Percentiles rank a stretch among this genome's conserved stretches.
phyloP scores from a whole-genome alignment of 2,797 vertebrate species.

The Rhinophrynus dorsalis region DNA sequence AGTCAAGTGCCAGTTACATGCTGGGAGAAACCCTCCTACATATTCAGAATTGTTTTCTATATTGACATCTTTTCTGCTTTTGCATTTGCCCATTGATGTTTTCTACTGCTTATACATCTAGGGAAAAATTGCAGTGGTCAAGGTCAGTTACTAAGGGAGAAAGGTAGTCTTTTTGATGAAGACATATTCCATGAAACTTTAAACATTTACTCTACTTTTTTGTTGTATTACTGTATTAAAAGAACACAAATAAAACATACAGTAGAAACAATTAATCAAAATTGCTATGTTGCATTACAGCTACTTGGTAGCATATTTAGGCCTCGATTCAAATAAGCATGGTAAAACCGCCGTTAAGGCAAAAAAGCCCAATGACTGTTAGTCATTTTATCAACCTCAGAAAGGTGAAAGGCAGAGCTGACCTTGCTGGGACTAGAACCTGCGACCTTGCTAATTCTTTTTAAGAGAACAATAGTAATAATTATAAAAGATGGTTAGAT shows the following conservation, averaged over 20 bases:
- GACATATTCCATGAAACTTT: constrained; percentile 10
- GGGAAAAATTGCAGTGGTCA: neutral
- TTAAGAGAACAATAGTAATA: too few species aligned
- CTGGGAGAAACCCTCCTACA: constrained; percentile 30
- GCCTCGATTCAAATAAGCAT: too few species aligned
- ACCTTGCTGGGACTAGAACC: too few species aligned
- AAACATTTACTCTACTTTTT: constrained; percentile 11
- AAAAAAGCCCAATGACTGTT: too few species aligned
- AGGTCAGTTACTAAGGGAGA: neutral
- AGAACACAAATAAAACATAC: neutral
- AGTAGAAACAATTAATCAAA: constrained; percentile 8
- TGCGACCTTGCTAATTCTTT: too few species aligned
- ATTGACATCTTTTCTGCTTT: constrained; percentile 15
- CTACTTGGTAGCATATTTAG: too few species aligned
- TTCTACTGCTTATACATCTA: neutral
- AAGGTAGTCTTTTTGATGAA: neutral
- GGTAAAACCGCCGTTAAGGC: too few species aligned
- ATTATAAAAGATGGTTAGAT: too few species aligned
- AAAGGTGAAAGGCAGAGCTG: too few species aligned
- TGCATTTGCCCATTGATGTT: constrained; percentile 9
- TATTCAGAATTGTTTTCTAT: constrained; percentile 26
- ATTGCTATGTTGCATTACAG: neutral
- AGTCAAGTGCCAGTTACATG: constrained; percentile 21
- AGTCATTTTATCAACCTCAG: too few species aligned
- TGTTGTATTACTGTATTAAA: constrained; percentile 7